A percentile compares a stretch with the other conserved stretches of the same genome.
These are phyloP conservation scores for Andrena chrysosceles DNA, from an alignment of 2,888 invertebrate species.

Conservation along the genomic window DNA sequence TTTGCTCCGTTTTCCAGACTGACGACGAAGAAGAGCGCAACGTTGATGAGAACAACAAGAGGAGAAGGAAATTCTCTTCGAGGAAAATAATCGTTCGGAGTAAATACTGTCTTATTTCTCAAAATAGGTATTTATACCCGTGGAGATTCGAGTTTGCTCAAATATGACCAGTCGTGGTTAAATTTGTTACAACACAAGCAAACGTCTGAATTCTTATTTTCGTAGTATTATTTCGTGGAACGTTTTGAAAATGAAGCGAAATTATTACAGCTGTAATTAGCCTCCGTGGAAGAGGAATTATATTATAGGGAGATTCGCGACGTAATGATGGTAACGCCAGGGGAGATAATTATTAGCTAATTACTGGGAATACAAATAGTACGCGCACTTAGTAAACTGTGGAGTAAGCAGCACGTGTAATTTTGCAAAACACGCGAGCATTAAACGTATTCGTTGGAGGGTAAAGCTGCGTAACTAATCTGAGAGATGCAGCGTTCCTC, in stretches of 20 bases:
- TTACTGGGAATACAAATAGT: not conserved
- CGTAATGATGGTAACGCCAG: constrained; percentile 3
- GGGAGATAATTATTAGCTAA: constrained; percentile 6
- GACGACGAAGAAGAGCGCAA: not conserved
- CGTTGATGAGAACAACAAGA: too few species aligned
- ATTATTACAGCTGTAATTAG: not conserved
- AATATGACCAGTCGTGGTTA: too few species aligned
- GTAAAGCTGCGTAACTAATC: constrained; percentile 46
- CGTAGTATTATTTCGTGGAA: not conserved
- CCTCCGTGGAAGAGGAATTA: not conserved
- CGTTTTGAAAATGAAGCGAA: not conserved
- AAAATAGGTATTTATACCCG: too few species aligned
- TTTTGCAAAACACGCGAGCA: constrained; percentile 20
- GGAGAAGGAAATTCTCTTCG: too few species aligned
- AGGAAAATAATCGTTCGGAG: too few species aligned
- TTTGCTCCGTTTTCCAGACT: not conserved
- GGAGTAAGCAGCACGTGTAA: constrained; percentile 1
- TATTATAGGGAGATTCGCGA: not conserved
- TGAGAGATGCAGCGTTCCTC: constrained; percentile 42
- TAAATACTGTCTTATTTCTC: too few species aligned
- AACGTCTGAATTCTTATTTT: not conserved
- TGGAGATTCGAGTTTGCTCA: too few species aligned
- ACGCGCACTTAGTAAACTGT: not conserved
- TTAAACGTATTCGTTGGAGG: constrained; percentile 20
- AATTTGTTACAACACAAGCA: not conserved